Percentiles rank a stretch among this genome's conserved stretches.
Evolutionary conservation across 2,797 vertebrate genomes (phyloP).

Genomic region (Chelidonichthys spinosus): DNA sequence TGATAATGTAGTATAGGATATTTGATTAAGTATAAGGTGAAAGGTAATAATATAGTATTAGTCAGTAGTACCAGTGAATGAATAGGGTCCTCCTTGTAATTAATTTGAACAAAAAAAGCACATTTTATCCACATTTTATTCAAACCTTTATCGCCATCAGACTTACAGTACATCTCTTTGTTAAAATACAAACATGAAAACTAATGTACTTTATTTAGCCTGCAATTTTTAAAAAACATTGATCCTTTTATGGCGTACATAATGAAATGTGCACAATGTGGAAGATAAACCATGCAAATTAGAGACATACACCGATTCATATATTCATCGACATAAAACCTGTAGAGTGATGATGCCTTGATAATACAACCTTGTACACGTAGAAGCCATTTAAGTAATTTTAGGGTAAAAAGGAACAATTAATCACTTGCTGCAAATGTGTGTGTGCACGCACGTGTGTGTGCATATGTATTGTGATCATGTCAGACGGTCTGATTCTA

Average conservation of each 20-base stretch:
- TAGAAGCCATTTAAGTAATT: neutral
- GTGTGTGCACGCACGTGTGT: constrained; percentile 13
- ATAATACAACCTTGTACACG: neutral
- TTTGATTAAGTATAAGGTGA: neutral
- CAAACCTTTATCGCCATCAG: neutral
- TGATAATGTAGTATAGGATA: neutral
- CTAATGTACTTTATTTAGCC: neutral
- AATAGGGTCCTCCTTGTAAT: neutral
- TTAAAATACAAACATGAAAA: constrained; percentile 14
- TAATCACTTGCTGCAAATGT: constrained; percentile 17
- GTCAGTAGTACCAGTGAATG: neutral
- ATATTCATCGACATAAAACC: neutral
- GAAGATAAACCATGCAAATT: neutral
- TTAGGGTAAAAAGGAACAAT: constrained; percentile 23
- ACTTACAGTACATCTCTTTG: neutral
- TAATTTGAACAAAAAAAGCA: neutral
- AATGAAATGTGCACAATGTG: neutral
- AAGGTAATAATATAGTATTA: neutral
- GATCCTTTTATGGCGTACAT: neutral
- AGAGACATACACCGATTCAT: neutral
- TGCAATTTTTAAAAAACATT: neutral
- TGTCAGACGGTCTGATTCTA: constrained; percentile 61
- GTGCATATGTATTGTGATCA: constrained; percentile 51
- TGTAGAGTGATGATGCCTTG: neutral
- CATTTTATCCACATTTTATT: neutral